phyloP scores from a whole-genome alignment of 2,113 vertebrate species.

The Clinocottus analis region DNA sequence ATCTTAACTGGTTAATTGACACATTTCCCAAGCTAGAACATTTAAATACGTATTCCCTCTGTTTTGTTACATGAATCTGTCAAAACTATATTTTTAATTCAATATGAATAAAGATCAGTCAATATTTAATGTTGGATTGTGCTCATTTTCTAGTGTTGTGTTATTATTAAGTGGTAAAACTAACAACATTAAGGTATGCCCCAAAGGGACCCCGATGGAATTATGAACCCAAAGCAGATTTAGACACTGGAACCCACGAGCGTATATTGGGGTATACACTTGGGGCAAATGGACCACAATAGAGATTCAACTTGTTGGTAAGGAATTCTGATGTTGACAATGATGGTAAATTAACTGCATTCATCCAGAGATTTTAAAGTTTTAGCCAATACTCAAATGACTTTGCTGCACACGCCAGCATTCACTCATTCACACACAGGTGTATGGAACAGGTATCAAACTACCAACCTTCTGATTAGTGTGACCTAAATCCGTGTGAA shows the following conservation, averaged over 20 bases:
- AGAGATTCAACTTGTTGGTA: background rate
- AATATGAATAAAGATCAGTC: constrained; percentile 99
- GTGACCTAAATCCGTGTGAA: background rate
- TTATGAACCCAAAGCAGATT: background rate
- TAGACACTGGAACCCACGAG: background rate
- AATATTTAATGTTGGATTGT: constrained; percentile 85
- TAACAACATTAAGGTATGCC: background rate
- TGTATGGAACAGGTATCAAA: background rate
- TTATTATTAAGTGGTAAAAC: background rate
- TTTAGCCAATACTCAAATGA: background rate
- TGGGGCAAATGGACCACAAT: background rate
- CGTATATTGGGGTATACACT: background rate
- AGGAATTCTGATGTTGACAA: background rate
- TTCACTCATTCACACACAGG: background rate
- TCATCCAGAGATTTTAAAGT: background rate
- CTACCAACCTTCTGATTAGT: background rate
- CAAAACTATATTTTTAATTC: constrained; percentile 99
- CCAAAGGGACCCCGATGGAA: background rate
- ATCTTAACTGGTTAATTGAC: constrained; percentile 65
- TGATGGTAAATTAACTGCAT: background rate
- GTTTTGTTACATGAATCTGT: constrained; percentile 99
- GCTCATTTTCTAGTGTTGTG: constrained; percentile 8
- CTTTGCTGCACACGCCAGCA: background rate
- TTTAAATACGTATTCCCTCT: constrained; percentile 92
- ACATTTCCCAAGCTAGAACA: constrained; percentile 76